Evolutionary conservation across 2,113 vertebrate species (phyloP).

Genomic region (Cyprinodon tularosa): DNA sequence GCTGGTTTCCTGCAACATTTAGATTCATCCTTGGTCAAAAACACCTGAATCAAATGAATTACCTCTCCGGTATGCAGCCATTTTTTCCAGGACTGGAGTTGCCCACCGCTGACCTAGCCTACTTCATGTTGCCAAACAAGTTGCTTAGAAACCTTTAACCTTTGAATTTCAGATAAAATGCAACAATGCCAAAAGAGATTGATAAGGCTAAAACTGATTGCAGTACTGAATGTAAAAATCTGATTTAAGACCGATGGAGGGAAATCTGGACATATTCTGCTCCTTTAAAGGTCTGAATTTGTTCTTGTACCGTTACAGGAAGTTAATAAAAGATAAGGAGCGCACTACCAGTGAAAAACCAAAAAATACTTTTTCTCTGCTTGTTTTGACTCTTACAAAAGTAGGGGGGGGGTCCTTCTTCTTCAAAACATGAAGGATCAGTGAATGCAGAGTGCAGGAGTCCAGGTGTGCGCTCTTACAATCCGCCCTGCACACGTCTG

Average conservation of each 20-base stretch:
- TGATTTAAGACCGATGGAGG: background rate
- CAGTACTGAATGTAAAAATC: background rate
- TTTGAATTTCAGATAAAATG: no score
- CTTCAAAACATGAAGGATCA: constrained; percentile 3
- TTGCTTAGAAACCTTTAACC: no score
- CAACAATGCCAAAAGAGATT: background rate
- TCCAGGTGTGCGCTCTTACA: constrained; percentile 17
- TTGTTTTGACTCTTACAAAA: background rate
- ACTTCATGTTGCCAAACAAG: no score
- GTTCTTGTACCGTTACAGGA: no score
- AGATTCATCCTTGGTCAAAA: no score
- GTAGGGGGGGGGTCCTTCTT: background rate
- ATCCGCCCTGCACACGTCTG: background rate
- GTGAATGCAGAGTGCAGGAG: background rate
- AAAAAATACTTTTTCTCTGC: background rate
- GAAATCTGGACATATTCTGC: background rate
- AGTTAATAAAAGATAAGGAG: background rate
- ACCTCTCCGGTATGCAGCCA: no score
- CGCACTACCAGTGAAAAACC: no score
- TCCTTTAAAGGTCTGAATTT: no score
- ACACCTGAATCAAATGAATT: no score
- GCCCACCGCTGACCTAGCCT: no score
- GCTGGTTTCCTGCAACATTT: no score
- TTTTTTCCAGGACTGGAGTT: no score
- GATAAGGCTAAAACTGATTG: background rate